Evolutionary conservation across 2,797 vertebrate species (phyloP), one percentile per base, ranked within the genome.

Genomic region (Sebastes iracundus): DNA sequence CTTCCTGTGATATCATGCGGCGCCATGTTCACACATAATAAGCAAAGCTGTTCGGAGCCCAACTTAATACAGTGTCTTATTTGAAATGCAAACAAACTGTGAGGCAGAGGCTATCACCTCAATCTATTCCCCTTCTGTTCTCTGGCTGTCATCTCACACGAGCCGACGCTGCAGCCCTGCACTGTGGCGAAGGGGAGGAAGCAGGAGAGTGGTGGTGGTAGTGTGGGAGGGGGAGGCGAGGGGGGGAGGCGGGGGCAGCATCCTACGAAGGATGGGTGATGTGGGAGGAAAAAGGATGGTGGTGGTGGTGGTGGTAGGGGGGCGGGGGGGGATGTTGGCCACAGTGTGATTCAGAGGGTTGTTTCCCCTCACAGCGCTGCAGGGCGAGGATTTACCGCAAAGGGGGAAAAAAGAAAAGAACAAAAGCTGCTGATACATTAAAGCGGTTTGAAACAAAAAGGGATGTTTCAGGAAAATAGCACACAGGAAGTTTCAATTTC

Each of bases 31-130:
- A 27, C 87, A 89, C 86, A 84, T 86, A 93, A 93, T 86, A 90
- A 87, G 87, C 88, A 88, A 87, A 89, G 85, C 87, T 84, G 83
- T 83, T 86, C 79, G 0, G 22, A 72, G 82, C 85, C 84, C 80
- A 90, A 89, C 88, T 91, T 88, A 93, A 91, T 91, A 86, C 91
- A 82, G 75, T 84, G 90, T 89, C 87, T 89, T 83, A 91, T 91
- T 93, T 88, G 87, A 90, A 92, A 93, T 90, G 88, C 92, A 93
- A 92, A 94, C 89, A 92, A 92, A 94, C 76, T 83, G 88, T 4
- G 80, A 92, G 85, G 88, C 79, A 81, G 85, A 88, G 89, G 93
- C 92, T 89, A 92, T 92, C 90, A 90, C 90, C 92, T 88, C 92
- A 88, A 90, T 90, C 94, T 91, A 85, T 76, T 75, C 87, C 89